Conservation (phyloP, 2,797 vertebrate genomes). For the Peromyscus melanophrys region DNA sequence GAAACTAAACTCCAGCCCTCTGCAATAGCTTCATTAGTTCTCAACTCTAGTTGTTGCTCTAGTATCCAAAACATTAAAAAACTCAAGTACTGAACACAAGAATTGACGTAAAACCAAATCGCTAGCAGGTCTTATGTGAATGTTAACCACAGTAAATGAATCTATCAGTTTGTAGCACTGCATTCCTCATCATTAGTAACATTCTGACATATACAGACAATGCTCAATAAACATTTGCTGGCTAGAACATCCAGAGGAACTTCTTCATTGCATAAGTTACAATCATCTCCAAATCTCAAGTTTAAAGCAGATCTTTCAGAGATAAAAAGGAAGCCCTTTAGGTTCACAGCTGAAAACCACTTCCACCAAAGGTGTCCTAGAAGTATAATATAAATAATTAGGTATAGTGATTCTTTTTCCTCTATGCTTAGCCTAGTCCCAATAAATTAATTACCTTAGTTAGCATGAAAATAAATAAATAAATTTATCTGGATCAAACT, state of each 20-base stretch:
- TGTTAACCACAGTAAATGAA: constrained; percentile 39
- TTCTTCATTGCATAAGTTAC: neutral
- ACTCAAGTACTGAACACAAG: neutral
- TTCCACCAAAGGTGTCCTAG: neutral
- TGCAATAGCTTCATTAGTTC: neutral
- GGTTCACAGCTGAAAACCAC: neutral
- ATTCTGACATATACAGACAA: neutral
- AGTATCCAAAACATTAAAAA: neutral
- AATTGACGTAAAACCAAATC: constrained; percentile 35
- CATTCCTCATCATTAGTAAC: constrained; percentile 31
- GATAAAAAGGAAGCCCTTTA: constrained; percentile 53
- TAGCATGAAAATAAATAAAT: neutral
- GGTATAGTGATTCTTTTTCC: constrained; percentile 11
- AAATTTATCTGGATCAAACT: constrained; percentile 30
- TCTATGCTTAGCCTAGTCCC: constrained; percentile 44
- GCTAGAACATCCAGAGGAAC: neutral
- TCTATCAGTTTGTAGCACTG: constrained; percentile 40
- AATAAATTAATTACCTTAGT: constrained; percentile 46
- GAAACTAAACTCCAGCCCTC: neutral
- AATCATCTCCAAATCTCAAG: constrained; percentile 20
- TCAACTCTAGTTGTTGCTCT: neutral
- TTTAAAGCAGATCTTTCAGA: neutral
- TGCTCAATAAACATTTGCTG: constrained; percentile 16
- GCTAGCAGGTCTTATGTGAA: constrained; percentile 26
- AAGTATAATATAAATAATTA: constrained; percentile 60